Evolutionary conservation across 2,113 vertebrate species (phyloP), one percentile per base, ranked within the genome.

Genomic region (Psittacara wagleri): DNA sequence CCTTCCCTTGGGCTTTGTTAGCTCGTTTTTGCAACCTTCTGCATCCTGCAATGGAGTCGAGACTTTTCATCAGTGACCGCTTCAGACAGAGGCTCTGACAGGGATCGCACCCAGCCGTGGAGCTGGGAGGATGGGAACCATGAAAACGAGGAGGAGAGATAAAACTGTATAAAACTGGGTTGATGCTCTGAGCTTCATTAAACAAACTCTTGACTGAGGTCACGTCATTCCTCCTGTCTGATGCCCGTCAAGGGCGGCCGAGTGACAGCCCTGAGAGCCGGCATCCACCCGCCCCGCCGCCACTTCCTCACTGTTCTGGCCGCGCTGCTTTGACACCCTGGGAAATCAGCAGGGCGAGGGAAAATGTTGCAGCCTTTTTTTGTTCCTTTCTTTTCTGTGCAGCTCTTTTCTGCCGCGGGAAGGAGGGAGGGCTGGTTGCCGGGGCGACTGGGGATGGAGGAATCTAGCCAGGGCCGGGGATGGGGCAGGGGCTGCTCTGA

Each of bases 381-480:
- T 57, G 43, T 88, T 90, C 51, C 59, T 52, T 83, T 83, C 46
- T 79, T 82, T 52, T 89, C 72, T 62, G 54, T 59, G 83, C 95
- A 90, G 96, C 81, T 91, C 46, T 13, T 94, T 95, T 92, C 94
- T 86, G 72, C 77, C 79, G 74, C 63, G 61, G 18, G 19, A 17
- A 17, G 13, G 5, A 6, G 10, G 20, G 69, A 83, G 90, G 80
- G 69, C 28, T 33, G 90, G 98, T 98, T 98, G 87, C 97, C 97
- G 79, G 95, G 98, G 98, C 84, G 98, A 98, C 96, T 27, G 90
- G 59, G 80, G 96, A 79, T 84, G 95, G 87, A 95, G 94, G 92
- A 92, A 95, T 93, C 49, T 81, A 84, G 91, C 72, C 94, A 94
- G 82, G 85, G 74, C 61, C 31, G 43, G 70, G 74, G 64, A 75